These are phyloP conservation scores for Triplophysa siluroides DNA, from an alignment of 2,113 vertebrate species.

Conservation along the genomic window DNA sequence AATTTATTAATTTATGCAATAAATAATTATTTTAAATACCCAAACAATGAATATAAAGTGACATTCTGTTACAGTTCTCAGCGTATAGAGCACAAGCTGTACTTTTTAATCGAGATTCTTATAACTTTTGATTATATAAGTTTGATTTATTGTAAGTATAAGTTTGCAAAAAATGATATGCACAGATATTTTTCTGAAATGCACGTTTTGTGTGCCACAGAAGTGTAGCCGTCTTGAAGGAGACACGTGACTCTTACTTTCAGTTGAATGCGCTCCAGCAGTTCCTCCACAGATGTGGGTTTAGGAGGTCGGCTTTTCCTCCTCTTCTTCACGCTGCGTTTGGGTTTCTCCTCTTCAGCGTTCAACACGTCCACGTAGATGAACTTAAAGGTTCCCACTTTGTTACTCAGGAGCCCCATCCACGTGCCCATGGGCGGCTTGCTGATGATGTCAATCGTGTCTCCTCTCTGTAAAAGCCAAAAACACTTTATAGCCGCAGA, in stretches of 20 bases:
- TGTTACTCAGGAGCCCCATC: conserved; percentile 96
- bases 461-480: conserved; percentile 80
- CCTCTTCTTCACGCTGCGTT: conserved; percentile 80
- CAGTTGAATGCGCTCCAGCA: conserved; percentile 91
- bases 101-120: too few species aligned
- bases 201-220: too few species aligned
- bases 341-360: conserved; percentile 88
- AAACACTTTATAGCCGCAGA: background rate
- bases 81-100: too few species aligned
- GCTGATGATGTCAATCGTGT: conserved; percentile 96
- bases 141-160: too few species aligned
- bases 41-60: too few species aligned
- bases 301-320: conserved; percentile 85
- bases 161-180: too few species aligned
- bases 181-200: too few species aligned
- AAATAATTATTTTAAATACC: too few species aligned
- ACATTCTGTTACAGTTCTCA: too few species aligned
- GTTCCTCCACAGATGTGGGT: conserved; percentile 94
- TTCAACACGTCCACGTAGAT: conserved; percentile 94
- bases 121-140: too few species aligned
- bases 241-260: conserved; percentile 73
- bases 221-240: background rate
- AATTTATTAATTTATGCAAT: too few species aligned
- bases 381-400: conserved; percentile 98
- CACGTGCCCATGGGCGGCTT: conserved; percentile 98